Conservation (phyloP, 2,113 vertebrate genomes). For the Erinaceus europaeus region DNA sequence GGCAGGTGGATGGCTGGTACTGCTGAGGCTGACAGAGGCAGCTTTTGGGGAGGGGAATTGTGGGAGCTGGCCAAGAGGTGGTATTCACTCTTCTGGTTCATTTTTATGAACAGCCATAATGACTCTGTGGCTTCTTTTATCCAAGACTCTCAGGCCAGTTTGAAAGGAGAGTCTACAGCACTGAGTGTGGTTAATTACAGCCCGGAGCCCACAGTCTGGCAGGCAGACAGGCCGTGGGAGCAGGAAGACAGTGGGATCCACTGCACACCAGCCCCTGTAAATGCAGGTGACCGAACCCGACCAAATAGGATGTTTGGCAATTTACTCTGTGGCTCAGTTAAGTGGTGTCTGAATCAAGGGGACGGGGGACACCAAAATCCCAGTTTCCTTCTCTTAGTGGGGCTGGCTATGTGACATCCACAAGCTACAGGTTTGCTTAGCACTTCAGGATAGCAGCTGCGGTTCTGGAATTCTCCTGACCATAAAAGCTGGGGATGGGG, state of each 20-base stretch:
- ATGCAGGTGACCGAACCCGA: background rate
- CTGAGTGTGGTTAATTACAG: conserved; percentile 42
- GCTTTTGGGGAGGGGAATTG: background rate
- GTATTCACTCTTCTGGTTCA: background rate
- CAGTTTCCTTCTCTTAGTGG: background rate
- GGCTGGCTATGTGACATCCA: background rate
- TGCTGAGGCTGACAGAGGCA: background rate
- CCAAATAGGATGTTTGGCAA: background rate
- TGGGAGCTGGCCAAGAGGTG: background rate
- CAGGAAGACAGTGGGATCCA: background rate
- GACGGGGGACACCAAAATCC: background rate
- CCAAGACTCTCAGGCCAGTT: conserved; percentile 20
- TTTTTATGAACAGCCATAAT: conserved; percentile 42
- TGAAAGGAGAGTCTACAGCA: conserved; percentile 24
- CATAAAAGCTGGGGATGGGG: conserved; percentile 41
- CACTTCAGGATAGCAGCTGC: background rate
- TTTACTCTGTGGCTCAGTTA: conserved; percentile 29
- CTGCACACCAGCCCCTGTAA: background rate
- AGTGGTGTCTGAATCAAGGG: conserved; percentile 41
- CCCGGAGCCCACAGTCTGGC: background rate
- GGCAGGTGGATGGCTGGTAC: background rate
- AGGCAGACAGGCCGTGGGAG: background rate
- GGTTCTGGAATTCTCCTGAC: background rate
- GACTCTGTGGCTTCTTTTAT: conserved; percentile 58
- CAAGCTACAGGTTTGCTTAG: conserved; percentile 12